Percentiles rank a stretch among this genome's conserved stretches.
phyloP scores from a whole-genome alignment of 2,888 invertebrate genomes.

The Anticlea derivata region DNA sequence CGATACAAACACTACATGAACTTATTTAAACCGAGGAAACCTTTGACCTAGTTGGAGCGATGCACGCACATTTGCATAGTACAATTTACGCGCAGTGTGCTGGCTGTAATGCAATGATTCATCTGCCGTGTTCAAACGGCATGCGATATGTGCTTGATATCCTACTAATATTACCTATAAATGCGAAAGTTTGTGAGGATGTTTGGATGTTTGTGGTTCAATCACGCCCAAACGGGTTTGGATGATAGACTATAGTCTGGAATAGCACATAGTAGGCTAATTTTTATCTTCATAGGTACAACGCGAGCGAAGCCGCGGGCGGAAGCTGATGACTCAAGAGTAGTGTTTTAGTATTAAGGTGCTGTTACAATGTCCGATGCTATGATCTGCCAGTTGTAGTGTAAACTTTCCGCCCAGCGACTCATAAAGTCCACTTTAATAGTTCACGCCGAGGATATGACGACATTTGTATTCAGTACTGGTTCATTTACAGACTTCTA shows the following conservation, averaged over 20 bases:
- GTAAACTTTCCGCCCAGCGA: slow-evolving; percentile 11
- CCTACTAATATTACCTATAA: no score
- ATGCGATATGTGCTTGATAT: no score
- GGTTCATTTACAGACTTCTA: no score
- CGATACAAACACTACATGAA: not conserved
- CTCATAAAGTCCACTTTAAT: slow-evolving; percentile 11
- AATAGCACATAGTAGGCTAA: no score
- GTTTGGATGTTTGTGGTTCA: no score
- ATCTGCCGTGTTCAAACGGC: no score
- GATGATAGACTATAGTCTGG: no score
- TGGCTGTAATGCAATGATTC: slow-evolving; percentile 2
- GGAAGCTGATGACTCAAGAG: no score
- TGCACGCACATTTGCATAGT: slow-evolving; percentile 21
- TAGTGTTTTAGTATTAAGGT: not conserved
- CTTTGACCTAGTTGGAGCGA: slow-evolving; percentile 23
- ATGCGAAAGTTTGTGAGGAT: no score
- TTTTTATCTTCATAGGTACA: no score
- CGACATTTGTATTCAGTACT: not conserved
- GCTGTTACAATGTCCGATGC: not conserved
- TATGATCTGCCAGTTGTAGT: not conserved
- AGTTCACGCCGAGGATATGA: slow-evolving; percentile 4
- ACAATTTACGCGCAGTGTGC: slow-evolving; percentile 3
- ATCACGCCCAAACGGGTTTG: no score
- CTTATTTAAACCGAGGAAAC: slow-evolving; percentile 2
- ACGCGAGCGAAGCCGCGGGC: no score